A percentile compares a stretch with the other conserved stretches of the same genome.
Conservation (phyloP, 1,140 invertebrate species). For the Drosophila kikkawai region DNA sequence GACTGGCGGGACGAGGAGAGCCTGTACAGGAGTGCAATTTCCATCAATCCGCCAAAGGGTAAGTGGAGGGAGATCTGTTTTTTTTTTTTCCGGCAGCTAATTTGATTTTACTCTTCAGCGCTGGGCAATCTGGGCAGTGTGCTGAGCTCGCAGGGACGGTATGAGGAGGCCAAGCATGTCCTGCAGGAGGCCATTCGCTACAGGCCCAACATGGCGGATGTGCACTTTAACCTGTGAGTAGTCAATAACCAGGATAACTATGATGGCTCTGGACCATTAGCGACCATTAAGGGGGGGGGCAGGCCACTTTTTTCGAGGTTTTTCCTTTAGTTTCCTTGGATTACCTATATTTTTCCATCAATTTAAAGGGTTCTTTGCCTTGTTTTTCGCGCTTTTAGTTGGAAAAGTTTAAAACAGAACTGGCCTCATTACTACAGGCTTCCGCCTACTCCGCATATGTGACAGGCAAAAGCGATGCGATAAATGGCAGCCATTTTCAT, state of each 20-base stretch:
- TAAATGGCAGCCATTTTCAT: slow-evolving; percentile 69
- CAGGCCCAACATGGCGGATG: slow-evolving; percentile 97
- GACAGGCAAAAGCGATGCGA: slow-evolving; percentile 29
- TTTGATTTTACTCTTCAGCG: slow-evolving; percentile 86
- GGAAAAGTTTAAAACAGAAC: slow-evolving; percentile 9
- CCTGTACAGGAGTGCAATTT: slow-evolving; percentile 95
- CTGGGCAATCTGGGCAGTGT: slow-evolving; percentile 97
- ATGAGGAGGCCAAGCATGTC: slow-evolving; percentile 94
- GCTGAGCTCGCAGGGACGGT: slow-evolving; percentile 93
- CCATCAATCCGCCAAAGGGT: slow-evolving; percentile 99
- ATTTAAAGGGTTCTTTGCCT: neutral
- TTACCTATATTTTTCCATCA: neutral
- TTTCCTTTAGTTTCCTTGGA: neutral
- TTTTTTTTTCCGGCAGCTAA: neutral
- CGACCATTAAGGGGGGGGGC: neutral
- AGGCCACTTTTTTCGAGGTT: neutral
- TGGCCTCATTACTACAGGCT: slow-evolving; percentile 14
- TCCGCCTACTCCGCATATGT: slow-evolving; percentile 20
- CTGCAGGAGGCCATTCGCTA: slow-evolving; percentile 94
- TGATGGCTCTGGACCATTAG: slow-evolving; percentile 26
- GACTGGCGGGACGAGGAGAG: slow-evolving; percentile 98
- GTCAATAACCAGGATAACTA: slow-evolving; percentile 22
- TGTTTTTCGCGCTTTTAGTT: neutral
- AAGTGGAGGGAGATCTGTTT: slow-evolving; percentile 71
- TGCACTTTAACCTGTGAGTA: slow-evolving; percentile 99